phyloP scores from a whole-genome alignment of 1,140 invertebrate genomes.

The Ditylenchus dipsaci region DNA sequence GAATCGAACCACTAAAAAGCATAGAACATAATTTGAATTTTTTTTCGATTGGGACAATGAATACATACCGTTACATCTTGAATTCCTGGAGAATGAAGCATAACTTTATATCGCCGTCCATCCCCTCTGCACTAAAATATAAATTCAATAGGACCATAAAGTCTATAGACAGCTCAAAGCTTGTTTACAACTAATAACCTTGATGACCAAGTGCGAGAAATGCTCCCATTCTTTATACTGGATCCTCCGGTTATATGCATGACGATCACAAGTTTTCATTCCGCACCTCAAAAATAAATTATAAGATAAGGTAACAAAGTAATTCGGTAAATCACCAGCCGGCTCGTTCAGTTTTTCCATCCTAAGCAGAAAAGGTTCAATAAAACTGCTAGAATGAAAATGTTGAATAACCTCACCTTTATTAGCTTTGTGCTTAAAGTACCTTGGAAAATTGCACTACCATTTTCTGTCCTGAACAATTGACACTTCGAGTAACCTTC shows the following conservation, averaged over 20 bases:
- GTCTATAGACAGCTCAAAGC: background rate
- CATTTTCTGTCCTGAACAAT: constrained; percentile 24
- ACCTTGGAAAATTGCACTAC: constrained; percentile 33
- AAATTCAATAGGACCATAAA: too few species aligned
- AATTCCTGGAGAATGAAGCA: constrained; percentile 47
- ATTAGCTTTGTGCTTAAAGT: constrained; percentile 22
- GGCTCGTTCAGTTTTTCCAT: constrained; percentile 38
- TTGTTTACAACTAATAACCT: constrained; percentile 7
- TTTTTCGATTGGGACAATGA: too few species aligned
- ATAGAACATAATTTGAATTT: too few species aligned
- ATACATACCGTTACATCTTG: constrained; percentile 54
- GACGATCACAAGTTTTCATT: constrained; percentile 12
- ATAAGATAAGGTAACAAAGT: background rate
- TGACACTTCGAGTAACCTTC: constrained; percentile 40
- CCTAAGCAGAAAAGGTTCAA: constrained; percentile 12
- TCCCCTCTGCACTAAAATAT: constrained; percentile 50
- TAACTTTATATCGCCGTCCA: constrained; percentile 54
- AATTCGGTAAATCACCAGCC: constrained; percentile 38
- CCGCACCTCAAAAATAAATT: background rate
- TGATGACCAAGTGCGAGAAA: constrained; percentile 38
- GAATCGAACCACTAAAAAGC: constrained; percentile 26
- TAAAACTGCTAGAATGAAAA: too few species aligned
- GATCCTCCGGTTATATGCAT: constrained; percentile 30
- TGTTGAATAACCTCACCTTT: constrained; percentile 20
- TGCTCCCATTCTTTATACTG: constrained; percentile 18